These are phyloP conservation scores for Dysmachus trigonus DNA, from an alignment of 2,888 invertebrate genomes.

Conservation along the genomic window DNA sequence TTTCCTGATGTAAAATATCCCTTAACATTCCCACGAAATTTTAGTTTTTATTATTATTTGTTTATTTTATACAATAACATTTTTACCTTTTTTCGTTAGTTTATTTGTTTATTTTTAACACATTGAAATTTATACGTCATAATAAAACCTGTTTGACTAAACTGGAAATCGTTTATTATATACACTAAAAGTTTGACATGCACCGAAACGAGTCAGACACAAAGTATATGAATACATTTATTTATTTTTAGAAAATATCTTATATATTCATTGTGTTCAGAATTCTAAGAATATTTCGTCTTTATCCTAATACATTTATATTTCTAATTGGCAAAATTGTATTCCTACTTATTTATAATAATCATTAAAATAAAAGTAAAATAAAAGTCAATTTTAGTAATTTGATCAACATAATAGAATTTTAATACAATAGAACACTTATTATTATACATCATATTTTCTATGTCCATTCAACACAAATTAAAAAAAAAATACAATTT, in stretches of 20 bases:
- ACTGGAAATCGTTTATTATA: not conserved
- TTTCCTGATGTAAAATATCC: not conserved
- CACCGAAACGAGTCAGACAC: not conserved
- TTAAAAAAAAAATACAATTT: too few relatives aligned
- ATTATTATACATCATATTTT: too few relatives aligned
- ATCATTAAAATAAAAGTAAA: too few relatives aligned
- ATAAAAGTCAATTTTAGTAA: too few relatives aligned
- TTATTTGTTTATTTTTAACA: not conserved
- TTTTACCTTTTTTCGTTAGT: not conserved
- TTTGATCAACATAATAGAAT: too few relatives aligned
- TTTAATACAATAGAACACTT: too few relatives aligned
- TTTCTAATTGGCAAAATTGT: too few relatives aligned
- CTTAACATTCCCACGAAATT: not conserved
- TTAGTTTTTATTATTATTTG: not conserved
- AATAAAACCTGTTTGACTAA: not conserved
- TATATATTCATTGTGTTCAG: not conserved
- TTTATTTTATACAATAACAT: not conserved
- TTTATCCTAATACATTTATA: too few relatives aligned
- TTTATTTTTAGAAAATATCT: not conserved
- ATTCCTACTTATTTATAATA: too few relatives aligned
- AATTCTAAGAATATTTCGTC: too few relatives aligned
- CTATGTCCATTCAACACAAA: too few relatives aligned
- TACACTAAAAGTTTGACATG: not conserved
- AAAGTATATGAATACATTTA: not conserved
- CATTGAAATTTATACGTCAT: not conserved